Conservation (phyloP, 2,888 invertebrate species). For the Coecobrya sp. region DNA sequence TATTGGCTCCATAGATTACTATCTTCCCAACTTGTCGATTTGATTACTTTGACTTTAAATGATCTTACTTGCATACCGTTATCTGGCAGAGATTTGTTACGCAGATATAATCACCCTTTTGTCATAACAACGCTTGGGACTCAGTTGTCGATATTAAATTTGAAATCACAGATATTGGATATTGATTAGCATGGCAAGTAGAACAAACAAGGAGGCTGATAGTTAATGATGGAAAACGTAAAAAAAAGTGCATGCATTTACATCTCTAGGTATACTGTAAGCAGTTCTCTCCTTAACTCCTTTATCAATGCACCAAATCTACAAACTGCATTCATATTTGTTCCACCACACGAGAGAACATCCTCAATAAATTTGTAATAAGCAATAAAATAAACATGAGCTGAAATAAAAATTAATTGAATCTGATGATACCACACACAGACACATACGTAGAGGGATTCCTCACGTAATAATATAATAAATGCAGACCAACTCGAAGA, state of each 20-base stretch:
- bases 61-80: not conserved
- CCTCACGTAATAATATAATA: slow-evolving; percentile 39
- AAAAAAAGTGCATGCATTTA: not conserved
- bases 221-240: slow-evolving; percentile 9
- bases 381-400: slow-evolving; percentile 82
- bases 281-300: not conserved
- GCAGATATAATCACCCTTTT: not conserved
- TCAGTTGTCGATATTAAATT: not conserved
- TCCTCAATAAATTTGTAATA: slow-evolving; percentile 79
- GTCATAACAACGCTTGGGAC: not conserved
- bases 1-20: not conserved
- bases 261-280: not conserved
- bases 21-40: not conserved
- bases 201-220: slow-evolving; percentile 27
- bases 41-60: not conserved
- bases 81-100: not conserved
- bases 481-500: slow-evolving; percentile 40
- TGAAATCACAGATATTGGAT: slow-evolving; percentile 14
- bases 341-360: slow-evolving; percentile 72
- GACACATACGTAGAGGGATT: not conserved
- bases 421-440: slow-evolving; percentile 79
- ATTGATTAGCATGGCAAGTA: slow-evolving; percentile 14
- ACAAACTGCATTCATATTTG: slow-evolving; percentile 67
- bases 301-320: slow-evolving; percentile 46
- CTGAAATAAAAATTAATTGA: slow-evolving; percentile 82